phyloP scores from a whole-genome alignment of 1,140 invertebrate genomes.

The Laodelphax striatellus region DNA sequence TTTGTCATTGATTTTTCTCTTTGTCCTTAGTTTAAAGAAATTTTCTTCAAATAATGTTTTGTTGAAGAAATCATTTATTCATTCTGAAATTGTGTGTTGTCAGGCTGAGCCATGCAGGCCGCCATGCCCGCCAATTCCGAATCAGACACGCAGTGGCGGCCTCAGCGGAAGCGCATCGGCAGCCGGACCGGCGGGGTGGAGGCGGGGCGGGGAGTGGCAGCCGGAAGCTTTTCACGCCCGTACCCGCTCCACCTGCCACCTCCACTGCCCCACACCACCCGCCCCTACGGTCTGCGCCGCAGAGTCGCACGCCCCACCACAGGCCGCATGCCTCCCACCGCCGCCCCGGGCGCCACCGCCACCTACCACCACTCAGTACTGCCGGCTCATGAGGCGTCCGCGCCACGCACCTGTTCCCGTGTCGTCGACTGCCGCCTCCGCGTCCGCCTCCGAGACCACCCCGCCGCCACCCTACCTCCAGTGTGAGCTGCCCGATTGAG shows the following conservation, averaged over 20 bases:
- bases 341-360: slow-evolving; percentile 63
- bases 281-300: slow-evolving; percentile 68
- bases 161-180: not conserved
- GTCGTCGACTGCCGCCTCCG: slow-evolving; percentile 25
- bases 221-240: no score
- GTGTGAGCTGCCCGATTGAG: slow-evolving; percentile 91
- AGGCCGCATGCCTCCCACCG: slow-evolving; percentile 21
- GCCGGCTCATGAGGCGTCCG: no score
- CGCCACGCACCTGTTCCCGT: slow-evolving; percentile 52
- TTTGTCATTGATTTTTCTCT: no score
- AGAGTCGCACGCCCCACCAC: slow-evolving; percentile 45
- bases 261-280: slow-evolving; percentile 49
- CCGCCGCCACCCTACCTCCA: slow-evolving; percentile 80
- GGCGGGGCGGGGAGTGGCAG: slow-evolving; percentile 18
- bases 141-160: slow-evolving; percentile 3
- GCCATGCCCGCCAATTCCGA: slow-evolving; percentile 41
- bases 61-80: no score
- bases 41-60: no score
- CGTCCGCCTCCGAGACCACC: slow-evolving; percentile 18
- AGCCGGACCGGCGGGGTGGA: slow-evolving; percentile 8
- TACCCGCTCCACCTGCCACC: no score
- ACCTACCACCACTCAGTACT: no score
- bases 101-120: slow-evolving; percentile 64
- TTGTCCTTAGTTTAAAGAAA: no score
- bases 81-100: not conserved